Percentiles rank a stretch among this genome's conserved stretches.
Conservation (phyloP, 2,888 invertebrate genomes). For the Drosophila emarginata region DNA sequence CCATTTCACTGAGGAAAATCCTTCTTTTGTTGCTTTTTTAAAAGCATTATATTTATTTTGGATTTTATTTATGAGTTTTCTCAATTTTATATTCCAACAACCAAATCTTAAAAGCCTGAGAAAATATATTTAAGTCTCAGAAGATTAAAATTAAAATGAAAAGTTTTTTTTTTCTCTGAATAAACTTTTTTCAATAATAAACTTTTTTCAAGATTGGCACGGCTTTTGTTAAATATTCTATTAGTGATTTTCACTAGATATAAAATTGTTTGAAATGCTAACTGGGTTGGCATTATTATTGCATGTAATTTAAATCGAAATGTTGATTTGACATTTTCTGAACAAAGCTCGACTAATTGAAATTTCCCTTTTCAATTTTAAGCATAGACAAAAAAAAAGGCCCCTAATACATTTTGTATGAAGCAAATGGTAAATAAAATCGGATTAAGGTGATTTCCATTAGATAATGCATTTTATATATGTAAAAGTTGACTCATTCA, state of each 20-base stretch:
- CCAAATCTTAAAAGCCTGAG: too few species aligned
- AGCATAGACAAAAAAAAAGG: not conserved
- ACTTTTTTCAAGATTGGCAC: not conserved
- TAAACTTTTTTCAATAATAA: not conserved
- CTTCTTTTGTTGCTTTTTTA: too few species aligned
- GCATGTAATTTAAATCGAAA: not conserved
- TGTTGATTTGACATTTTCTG: not conserved
- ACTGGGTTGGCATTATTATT: not conserved
- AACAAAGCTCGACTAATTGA: not conserved
- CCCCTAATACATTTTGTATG: not conserved
- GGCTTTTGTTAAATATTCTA: not conserved
- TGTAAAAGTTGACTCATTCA: not conserved
- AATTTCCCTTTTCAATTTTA: not conserved
- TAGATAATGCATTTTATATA: not conserved
- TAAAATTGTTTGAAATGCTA: not conserved
- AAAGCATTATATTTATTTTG: too few species aligned
- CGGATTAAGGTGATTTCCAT: slow-evolving; percentile 14
- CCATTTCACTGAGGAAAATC: too few species aligned
- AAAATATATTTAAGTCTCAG: too few species aligned
- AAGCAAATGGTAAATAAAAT: slow-evolving; percentile 32
- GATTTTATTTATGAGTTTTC: too few species aligned
- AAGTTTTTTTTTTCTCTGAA: too few species aligned
- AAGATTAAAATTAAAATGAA: too few species aligned
- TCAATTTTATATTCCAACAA: too few species aligned
- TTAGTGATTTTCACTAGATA: not conserved